Evolutionary conservation across 2,888 invertebrate species (phyloP).

Genomic region (Chouioia cunea): DNA sequence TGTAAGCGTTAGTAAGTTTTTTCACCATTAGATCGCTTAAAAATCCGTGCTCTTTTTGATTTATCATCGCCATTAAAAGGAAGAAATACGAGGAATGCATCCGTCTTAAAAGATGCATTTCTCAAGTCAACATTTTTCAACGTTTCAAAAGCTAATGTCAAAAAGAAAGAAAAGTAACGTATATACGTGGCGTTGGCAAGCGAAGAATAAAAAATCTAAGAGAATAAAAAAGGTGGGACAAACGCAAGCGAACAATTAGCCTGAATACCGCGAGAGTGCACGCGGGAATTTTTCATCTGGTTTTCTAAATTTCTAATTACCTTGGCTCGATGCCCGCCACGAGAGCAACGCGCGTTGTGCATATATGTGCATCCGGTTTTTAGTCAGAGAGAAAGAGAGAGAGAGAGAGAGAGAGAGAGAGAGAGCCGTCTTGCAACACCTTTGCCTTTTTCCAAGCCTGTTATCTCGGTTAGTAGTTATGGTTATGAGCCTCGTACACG

Average conservation of each 20-base stretch:
- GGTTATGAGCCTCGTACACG: neutral
- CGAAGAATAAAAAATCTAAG: neutral
- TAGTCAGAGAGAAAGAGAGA: no score
- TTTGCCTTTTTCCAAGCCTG: conserved; percentile 7
- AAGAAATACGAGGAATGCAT: no score
- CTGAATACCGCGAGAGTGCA: conserved; percentile 28
- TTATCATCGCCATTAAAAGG: no score
- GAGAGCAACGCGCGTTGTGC: neutral
- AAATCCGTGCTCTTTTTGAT: no score
- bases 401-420: no score
- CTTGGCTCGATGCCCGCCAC: neutral
- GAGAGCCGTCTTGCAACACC: conserved; percentile 22
- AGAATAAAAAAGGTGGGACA: neutral
- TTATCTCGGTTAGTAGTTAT: conserved; percentile 21
- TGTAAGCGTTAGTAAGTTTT: no score
- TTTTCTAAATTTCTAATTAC: conserved; percentile 47
- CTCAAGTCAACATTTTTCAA: no score
- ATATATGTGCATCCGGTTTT: conserved; percentile 31
- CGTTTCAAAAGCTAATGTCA: no score
- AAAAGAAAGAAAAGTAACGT: neutral
- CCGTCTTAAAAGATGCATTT: no score
- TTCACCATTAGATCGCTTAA: no score
- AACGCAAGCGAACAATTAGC: conserved; percentile 25
- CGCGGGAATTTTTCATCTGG: conserved; percentile 32
- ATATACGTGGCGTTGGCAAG: no score